These are phyloP conservation scores for Atherinosoma microstoma DNA, from an alignment of 2,797 vertebrate genomes.

Conservation along the genomic window DNA sequence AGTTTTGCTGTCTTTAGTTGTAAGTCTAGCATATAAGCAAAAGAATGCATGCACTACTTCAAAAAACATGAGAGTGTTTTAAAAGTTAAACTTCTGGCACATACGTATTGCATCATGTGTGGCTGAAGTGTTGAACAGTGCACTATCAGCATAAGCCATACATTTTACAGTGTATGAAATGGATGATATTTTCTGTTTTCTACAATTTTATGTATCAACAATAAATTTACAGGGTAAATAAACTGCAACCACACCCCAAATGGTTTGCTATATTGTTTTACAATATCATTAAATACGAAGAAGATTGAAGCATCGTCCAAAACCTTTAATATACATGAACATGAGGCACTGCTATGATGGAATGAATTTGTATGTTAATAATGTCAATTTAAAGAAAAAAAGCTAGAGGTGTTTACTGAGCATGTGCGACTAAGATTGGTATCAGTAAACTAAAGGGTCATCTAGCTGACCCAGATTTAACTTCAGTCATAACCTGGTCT, in stretches of 20 bases:
- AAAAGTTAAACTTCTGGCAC: too few species aligned
- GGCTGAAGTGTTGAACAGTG: too few species aligned
- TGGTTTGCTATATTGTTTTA: not conserved
- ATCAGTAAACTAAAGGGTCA: constrained; percentile 50
- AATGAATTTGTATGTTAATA: not conserved
- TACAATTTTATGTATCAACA: not conserved
- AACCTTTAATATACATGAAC: not conserved
- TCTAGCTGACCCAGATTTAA: constrained; percentile 63
- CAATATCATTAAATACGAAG: not conserved
- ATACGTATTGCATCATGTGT: too few species aligned
- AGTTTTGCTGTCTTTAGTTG: too few species aligned
- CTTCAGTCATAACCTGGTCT: constrained; percentile 61
- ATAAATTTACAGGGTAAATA: not conserved
- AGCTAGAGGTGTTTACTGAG: not conserved
- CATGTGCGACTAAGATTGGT: constrained; percentile 4
- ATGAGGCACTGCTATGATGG: not conserved
- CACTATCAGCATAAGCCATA: too few species aligned
- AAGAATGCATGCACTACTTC: too few species aligned
- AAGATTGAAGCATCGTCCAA: not conserved
- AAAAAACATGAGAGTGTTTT: too few species aligned
- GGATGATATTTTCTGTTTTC: not conserved
- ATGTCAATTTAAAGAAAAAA: not conserved
- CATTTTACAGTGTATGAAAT: too few species aligned
- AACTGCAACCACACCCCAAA: not conserved
- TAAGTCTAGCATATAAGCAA: not conserved